Percentiles rank a stretch among this genome's conserved stretches.
phyloP scores from a whole-genome alignment of 2,113 vertebrate species.

The Xenus cinereus region DNA sequence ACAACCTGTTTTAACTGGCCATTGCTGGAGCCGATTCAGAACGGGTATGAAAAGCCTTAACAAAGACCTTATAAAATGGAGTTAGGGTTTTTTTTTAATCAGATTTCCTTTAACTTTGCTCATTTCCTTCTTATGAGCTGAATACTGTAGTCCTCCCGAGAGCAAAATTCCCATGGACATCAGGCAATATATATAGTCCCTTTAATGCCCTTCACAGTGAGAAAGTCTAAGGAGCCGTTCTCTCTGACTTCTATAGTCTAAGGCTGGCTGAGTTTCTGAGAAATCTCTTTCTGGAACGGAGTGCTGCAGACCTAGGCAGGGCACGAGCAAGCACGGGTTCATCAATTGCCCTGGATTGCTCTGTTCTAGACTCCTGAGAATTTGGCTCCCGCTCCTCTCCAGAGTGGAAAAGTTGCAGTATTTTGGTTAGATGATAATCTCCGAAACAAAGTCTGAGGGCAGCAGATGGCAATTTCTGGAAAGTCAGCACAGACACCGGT shows the following conservation, averaged over 20 bases:
- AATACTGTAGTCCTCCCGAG: neutral
- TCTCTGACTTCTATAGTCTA: neutral
- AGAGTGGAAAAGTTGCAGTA: neutral
- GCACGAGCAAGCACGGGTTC: neutral
- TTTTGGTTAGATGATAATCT: neutral
- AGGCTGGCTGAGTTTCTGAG: neutral
- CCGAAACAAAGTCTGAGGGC: neutral
- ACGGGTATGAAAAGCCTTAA: neutral
- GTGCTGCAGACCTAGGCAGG: neutral
- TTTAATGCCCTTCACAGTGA: neutral
- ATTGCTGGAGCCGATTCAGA: neutral
- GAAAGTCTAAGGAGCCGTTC: neutral
- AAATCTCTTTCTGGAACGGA: neutral
- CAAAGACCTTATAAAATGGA: neutral
- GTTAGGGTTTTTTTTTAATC: neutral
- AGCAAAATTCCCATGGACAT: neutral
- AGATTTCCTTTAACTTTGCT: conserved; percentile 19
- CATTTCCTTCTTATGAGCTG: conserved; percentile 11
- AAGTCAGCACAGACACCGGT: neutral
- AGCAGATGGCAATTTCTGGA: neutral
- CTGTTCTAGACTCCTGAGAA: neutral
- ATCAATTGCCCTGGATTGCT: neutral
- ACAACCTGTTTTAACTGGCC: conserved; percentile 8
- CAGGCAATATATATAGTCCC: neutral
- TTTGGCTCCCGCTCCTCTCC: neutral